Evolutionary conservation across 2,888 invertebrate genomes (phyloP).

Genomic region (Dichetophora obliterata): DNA sequence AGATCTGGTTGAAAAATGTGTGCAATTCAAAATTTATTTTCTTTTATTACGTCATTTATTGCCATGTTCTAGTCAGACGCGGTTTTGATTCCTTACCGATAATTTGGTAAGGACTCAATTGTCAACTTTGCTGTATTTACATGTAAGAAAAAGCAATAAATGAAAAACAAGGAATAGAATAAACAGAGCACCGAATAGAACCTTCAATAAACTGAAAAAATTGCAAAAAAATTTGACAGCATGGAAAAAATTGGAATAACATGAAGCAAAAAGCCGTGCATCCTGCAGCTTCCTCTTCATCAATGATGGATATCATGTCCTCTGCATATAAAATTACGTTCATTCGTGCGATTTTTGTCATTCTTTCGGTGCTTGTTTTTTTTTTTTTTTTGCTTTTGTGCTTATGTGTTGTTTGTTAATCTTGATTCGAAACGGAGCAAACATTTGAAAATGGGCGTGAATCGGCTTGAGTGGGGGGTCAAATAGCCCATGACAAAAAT

Average conservation of each 20-base stretch:
- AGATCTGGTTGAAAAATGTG: too few relatives aligned
- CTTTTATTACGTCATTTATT: too few relatives aligned
- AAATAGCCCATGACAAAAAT: background rate
- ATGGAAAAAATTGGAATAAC: too few relatives aligned
- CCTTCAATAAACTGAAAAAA: too few relatives aligned
- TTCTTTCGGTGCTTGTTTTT: background rate
- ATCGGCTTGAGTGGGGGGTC: background rate
- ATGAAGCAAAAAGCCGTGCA: too few relatives aligned
- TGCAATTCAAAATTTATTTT: too few relatives aligned
- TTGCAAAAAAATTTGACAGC: too few relatives aligned
- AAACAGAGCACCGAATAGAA: too few relatives aligned
- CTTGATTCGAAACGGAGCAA: slow-evolving; percentile 19
- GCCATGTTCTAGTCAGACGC: too few relatives aligned
- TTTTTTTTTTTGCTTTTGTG: background rate
- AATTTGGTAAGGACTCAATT: too few relatives aligned
- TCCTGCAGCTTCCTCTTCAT: background rate
- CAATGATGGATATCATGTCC: slow-evolving; percentile 12
- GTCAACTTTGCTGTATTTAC: too few relatives aligned
- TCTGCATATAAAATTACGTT: slow-evolving; percentile 1
- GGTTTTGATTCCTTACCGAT: too few relatives aligned
- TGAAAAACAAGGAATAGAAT: background rate
- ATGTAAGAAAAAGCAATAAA: background rate
- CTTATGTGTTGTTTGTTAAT: slow-evolving; percentile 2
- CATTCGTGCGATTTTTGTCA: slow-evolving; percentile 15
- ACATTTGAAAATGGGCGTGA: background rate